Conservation (phyloP, 2,113 vertebrate species). For the Pavo muticus region DNA sequence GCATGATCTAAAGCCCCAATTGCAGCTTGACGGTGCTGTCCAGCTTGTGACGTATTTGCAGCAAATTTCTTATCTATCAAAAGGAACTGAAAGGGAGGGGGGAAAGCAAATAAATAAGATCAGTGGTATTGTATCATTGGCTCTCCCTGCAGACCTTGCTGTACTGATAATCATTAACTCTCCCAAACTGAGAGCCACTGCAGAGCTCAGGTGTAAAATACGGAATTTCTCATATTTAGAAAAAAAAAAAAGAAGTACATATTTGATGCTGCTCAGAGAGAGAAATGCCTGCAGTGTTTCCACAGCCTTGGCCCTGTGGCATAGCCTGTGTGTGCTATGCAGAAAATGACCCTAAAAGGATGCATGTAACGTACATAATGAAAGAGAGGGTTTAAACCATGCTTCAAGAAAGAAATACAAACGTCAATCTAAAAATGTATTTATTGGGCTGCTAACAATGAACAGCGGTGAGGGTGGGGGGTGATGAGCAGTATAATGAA, state of each 20-base stretch:
- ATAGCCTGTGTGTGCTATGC: neutral
- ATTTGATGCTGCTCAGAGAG: neutral
- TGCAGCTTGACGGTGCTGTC: neutral
- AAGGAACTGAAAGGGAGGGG: neutral
- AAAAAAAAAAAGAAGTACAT: neutral
- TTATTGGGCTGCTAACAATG: conserved; percentile 68
- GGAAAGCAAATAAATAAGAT: conserved; percentile 15
- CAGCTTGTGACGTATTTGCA: neutral
- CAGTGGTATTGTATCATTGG: neutral
- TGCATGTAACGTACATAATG: neutral
- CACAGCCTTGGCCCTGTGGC: fast-evolving
- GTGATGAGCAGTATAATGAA: neutral
- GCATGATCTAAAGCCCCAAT: neutral
- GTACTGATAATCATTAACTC: conserved; percentile 48
- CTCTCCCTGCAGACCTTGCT: conserved; percentile 14
- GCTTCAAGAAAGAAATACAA: conserved; percentile 60
- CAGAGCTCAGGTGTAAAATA: neutral
- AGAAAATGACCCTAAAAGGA: neutral
- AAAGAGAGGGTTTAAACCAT: neutral
- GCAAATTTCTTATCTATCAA: conserved; percentile 22
- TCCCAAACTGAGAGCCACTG: neutral
- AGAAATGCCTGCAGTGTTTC: neutral
- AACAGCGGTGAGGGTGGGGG: neutral
- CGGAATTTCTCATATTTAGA: neutral
- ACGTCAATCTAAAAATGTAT: conserved; percentile 52